Evolutionary conservation across 2,797 vertebrate species (phyloP).

Genomic region (Jordanella pulchra): DNA sequence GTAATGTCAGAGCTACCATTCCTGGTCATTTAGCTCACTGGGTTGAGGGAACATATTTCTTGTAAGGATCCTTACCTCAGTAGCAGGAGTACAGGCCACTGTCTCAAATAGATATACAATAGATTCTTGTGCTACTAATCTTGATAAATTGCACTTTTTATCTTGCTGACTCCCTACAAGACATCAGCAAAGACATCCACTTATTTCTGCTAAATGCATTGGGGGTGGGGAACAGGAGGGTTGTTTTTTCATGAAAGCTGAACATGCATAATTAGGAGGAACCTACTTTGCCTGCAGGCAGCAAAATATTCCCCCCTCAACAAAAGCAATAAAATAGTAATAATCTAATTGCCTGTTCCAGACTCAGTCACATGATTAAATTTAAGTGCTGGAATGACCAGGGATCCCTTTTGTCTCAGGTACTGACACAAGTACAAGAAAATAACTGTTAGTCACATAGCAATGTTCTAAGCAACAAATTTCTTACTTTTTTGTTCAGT

Average conservation of each 20-base stretch:
- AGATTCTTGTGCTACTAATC: neutral
- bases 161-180: conserved; percentile 7
- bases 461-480: neutral
- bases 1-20: no score
- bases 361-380: conserved; percentile 18
- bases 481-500: neutral
- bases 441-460: neutral
- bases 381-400: conserved; percentile 10
- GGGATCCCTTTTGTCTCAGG: conserved; percentile 14
- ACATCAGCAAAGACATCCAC: neutral
- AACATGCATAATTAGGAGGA: conserved; percentile 23
- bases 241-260: conserved; percentile 21
- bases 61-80: neutral
- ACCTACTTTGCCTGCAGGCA: conserved; percentile 27
- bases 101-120: neutral
- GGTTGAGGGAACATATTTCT: neutral
- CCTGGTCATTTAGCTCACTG: neutral
- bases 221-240: neutral
- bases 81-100: neutral
- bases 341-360: conserved; percentile 37
- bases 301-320: conserved; percentile 25
- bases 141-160: neutral
- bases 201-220: conserved; percentile 31
- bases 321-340: conserved; percentile 48
- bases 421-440: neutral